phyloP scores from a whole-genome alignment of 2,113 vertebrate species.

The Lasiurus borealis region DNA sequence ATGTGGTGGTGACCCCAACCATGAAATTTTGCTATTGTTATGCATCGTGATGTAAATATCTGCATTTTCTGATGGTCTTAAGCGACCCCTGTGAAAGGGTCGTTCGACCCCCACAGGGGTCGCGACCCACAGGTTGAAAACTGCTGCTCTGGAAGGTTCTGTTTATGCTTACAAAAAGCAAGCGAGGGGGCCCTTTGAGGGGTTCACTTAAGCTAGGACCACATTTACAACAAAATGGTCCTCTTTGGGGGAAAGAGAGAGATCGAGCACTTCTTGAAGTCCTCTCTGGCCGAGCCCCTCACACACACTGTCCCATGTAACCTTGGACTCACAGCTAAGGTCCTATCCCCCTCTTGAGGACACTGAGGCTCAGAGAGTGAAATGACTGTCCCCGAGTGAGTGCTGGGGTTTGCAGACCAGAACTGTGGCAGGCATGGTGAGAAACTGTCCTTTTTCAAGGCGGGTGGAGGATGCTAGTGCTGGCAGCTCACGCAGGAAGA shows the following conservation, averaged over 20 bases:
- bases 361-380: neutral
- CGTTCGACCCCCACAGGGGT: no score
- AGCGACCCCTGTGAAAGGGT: no score
- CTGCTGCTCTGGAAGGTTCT: neutral
- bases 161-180: neutral
- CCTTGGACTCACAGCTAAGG: neutral
- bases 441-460: neutral
- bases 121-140: no score
- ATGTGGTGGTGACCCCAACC: no score
- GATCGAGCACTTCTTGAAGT: neutral
- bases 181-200: neutral
- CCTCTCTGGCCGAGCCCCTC: neutral
- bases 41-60: no score
- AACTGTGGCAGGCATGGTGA: neutral
- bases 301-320: neutral
- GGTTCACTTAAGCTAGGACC: neutral
- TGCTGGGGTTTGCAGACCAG: neutral
- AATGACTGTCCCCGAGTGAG: neutral
- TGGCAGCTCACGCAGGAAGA: neutral
- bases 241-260: neutral
- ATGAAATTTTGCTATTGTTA: no score
- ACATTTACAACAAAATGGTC: neutral
- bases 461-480: neutral
- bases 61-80: no score
- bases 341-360: neutral